Base-by-base conservation (phyloP, 64 coral and sea anemone species). In the Montipora cactus region DNA sequence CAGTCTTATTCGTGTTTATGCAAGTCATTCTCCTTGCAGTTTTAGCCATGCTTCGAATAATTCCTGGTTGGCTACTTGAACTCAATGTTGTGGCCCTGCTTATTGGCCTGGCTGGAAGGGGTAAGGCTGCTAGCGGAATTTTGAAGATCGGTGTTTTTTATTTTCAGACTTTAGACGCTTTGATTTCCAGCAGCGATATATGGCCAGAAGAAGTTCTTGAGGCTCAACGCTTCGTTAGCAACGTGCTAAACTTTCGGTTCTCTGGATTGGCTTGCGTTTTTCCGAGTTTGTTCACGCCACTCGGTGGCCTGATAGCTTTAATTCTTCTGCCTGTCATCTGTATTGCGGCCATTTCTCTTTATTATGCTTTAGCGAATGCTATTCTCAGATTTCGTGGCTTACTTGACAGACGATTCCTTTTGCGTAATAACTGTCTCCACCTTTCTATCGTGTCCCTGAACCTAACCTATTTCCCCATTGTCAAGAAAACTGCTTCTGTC, bases 391-490 rank as follows among this genome's bases (percentile, higher is more conserved):
- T 53, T 76, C 23, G 22, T 37, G 50, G 76, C 49, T 57, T 67
- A 6, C 9, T 64, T 23, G 72, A 51, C 37, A 61, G 8, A 70
- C 74, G 88, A 64, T 75, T 90, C 46, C 80, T 37, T 37, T 67
- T 76, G 49, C 58, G 91, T 47, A 78, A 93, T 52, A 49, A 50
- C 5, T 78, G 82, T 59, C 76, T 93, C 5, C 72, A 97, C n/a
- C 52, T 94, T 12, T 91, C 81, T 37, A 91, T 97, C 50, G 59
- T 92, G 16, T 97, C 68, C 49, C 78, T 97, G 13, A 94, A 92
- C 49, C 73, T 97, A 21, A 97, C 95, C 5, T 97, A 94, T 67
- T 97, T 97, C 81, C 95, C 95, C 13, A 88, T 97, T 83, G 92
- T 91, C 5, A 87, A 89, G 67, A 90, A 76, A 37, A 78, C 95